phyloP scores from a whole-genome alignment of 2,113 vertebrate species.

The Urocolius indicus region DNA sequence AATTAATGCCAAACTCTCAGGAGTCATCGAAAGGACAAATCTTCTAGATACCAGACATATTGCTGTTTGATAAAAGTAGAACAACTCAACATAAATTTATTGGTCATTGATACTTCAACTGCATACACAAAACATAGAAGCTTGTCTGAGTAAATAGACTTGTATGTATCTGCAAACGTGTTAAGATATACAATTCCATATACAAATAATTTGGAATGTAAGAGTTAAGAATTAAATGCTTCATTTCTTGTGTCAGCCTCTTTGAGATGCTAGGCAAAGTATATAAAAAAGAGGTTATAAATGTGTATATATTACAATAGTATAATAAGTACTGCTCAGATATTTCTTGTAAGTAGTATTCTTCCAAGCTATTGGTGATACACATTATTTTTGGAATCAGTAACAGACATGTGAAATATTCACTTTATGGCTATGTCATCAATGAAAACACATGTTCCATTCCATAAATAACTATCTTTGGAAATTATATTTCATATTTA shows the following conservation, averaged over 20 bases:
- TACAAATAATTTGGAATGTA: background rate
- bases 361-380: background rate
- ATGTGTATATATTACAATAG: background rate
- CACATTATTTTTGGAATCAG: background rate
- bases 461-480: background rate
- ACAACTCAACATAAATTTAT: background rate
- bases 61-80: background rate
- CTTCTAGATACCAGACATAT: background rate
- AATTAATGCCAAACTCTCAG: background rate
- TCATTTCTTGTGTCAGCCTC: background rate
- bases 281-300: background rate
- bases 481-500: background rate
- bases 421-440: background rate
- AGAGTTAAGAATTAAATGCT: background rate
- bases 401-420: background rate
- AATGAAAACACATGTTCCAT: background rate
- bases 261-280: background rate
- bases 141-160: background rate
- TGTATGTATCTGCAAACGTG: background rate
- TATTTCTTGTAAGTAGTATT: background rate
- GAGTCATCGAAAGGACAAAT: background rate
- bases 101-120: background rate
- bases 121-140: background rate
- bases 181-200: background rate
- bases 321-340: background rate